phyloP scores from a whole-genome alignment of 2,888 invertebrate species.

The Melanostoma scalare region DNA sequence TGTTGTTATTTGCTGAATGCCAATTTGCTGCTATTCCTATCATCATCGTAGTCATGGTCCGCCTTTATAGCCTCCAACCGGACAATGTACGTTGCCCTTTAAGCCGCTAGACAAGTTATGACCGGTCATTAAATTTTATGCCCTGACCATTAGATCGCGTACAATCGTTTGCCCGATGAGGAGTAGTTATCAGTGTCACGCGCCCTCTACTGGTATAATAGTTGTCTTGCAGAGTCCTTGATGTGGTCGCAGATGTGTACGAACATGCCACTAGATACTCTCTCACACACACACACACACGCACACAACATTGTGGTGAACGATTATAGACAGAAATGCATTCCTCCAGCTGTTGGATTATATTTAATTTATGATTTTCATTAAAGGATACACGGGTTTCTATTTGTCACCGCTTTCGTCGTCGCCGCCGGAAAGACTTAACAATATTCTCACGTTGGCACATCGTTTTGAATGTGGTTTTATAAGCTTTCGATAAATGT shows the following conservation, averaged over 20 bases:
- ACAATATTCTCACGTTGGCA: conserved; percentile 64
- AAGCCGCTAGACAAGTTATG: conserved; percentile 72
- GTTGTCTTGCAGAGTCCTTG: conserved; percentile 59
- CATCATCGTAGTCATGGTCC: conserved; percentile 28
- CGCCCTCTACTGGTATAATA: conserved; percentile 13
- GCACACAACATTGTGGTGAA: conserved; percentile 49
- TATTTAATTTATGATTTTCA: conserved; percentile 70
- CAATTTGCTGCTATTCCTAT: conserved; percentile 65
- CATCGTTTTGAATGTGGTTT: conserved; percentile 42
- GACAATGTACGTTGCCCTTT: conserved; percentile 60
- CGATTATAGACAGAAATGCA: conserved; percentile 64
- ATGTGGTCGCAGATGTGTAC: conserved; percentile 24
- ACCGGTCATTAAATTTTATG: conserved; percentile 71
- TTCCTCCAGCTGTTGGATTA: conserved; percentile 68
- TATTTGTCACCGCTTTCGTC: conserved; percentile 19
- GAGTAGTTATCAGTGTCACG: conserved; percentile 56
- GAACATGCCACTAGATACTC: background rate
- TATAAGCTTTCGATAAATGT: conserved; percentile 18
- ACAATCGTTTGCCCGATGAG: conserved; percentile 54
- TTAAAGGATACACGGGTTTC: conserved; percentile 62
- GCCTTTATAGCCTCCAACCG: conserved; percentile 45
- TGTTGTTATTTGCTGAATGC: conserved; percentile 51
- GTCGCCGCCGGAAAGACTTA: conserved; percentile 20
- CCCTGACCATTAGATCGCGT: conserved; percentile 67
- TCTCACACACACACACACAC: background rate